phyloP scores from a whole-genome alignment of 30 jellyfish, hydroid and myxozoan genomes.

The Morbakka virulenta region DNA sequence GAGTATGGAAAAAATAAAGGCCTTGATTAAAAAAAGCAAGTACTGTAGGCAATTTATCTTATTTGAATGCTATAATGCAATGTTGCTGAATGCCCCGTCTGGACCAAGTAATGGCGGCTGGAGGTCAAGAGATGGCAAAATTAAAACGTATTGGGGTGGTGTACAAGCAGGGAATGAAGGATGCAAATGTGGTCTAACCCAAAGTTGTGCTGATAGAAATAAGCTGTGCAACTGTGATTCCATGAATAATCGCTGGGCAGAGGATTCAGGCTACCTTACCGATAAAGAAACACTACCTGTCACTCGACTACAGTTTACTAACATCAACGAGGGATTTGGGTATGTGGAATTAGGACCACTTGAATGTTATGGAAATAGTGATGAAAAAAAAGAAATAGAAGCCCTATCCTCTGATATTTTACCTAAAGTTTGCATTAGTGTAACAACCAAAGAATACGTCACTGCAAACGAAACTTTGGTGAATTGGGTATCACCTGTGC shows the following conservation, averaged over 20 bases:
- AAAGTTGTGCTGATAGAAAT: constrained; percentile 57
- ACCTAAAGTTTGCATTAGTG: constrained; percentile 66
- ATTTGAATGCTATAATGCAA: constrained; percentile 73
- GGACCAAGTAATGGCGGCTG: constrained; percentile 86
- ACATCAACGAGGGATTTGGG: constrained; percentile 57
- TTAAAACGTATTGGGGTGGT: constrained; percentile 88
- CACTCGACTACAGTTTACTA: constrained; percentile 60
- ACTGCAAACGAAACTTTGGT: constrained; percentile 60
- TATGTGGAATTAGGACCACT: constrained; percentile 76
- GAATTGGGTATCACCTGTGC: constrained; percentile 44
- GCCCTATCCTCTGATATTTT: constrained; percentile 44
- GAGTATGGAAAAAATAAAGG: constrained; percentile 54
- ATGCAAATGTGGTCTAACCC: constrained; percentile 79
- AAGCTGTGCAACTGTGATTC: constrained; percentile 90
- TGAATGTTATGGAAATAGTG: constrained; percentile 77
- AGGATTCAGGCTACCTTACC: constrained; percentile 73
- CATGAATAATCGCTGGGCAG: constrained; percentile 61
- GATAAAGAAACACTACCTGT: constrained; percentile 74
- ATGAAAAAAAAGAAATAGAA: constrained; percentile 13
- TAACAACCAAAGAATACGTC: constrained; percentile 23
- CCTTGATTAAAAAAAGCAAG: constrained; percentile 62
- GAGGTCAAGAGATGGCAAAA: constrained; percentile 60
- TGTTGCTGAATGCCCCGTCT: constrained; percentile 61
- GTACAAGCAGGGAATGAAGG: constrained; percentile 78
- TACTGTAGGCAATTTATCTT: constrained; percentile 62